Evolutionary conservation across 2,888 invertebrate genomes (phyloP).

Genomic region (Sinohyriopsis cumingii): DNA sequence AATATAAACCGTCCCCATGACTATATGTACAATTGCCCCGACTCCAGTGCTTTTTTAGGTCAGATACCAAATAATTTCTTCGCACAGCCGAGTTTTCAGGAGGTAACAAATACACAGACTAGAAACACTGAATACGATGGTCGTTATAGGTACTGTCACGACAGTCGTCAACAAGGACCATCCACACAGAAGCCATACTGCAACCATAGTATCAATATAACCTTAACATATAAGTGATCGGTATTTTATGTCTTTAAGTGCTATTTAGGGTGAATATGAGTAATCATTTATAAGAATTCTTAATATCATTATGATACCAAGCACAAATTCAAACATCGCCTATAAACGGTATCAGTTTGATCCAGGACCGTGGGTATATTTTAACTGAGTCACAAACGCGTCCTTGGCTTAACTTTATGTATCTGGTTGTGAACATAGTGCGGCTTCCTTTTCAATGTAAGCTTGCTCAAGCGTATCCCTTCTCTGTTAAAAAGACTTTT

Average conservation of each 20-base stretch:
- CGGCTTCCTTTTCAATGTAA: no score
- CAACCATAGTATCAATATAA: slow-evolving; percentile 66
- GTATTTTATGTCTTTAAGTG: not conserved
- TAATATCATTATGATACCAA: no score
- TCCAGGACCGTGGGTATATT: no score
- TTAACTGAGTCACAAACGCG: no score
- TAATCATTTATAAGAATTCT: no score
- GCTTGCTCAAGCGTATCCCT: no score
- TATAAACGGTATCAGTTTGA: no score
- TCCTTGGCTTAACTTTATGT: no score
- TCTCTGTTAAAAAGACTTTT: no score
- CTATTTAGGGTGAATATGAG: no score
- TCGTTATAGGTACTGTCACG: slow-evolving; percentile 13
- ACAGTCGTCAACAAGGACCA: slow-evolving; percentile 10
- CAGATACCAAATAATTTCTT: slow-evolving; percentile 4
- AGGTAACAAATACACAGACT: slow-evolving; percentile 10
- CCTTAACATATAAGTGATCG: slow-evolving; percentile 57
- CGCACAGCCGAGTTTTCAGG: slow-evolving; percentile 20
- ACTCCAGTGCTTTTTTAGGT: not conserved
- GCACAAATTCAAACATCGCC: no score
- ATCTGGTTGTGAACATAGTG: no score
- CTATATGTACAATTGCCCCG: slow-evolving; percentile 4
- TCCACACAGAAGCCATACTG: slow-evolving; percentile 37
- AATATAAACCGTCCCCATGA: slow-evolving; percentile 12
- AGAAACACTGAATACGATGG: slow-evolving; percentile 28